Evolutionary conservation across 2,797 vertebrate genomes (phyloP).

Genomic region (Poecile montanus): DNA sequence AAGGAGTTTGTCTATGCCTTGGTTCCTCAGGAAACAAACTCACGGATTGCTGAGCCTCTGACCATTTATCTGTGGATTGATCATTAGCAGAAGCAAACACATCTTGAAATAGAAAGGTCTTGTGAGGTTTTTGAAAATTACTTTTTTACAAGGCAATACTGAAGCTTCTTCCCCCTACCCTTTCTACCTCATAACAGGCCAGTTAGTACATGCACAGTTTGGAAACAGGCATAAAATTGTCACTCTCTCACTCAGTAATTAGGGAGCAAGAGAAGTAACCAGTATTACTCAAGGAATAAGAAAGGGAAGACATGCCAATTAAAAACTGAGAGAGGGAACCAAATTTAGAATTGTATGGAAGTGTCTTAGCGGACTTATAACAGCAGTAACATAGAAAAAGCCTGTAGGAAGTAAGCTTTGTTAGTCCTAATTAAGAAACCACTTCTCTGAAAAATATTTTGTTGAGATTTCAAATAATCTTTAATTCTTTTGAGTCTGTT

Average conservation of each 20-base stretch:
- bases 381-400: neutral
- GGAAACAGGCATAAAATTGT: neutral
- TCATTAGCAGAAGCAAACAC: neutral
- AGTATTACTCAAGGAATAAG: neutral
- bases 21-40: neutral
- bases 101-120: neutral
- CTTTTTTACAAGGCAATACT: neutral
- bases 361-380: neutral
- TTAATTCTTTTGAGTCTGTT: neutral
- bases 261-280: neutral
- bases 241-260: neutral
- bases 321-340: neutral
- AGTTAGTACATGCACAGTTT: neutral
- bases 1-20: neutral
- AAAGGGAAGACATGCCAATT: neutral
- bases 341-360: neutral
- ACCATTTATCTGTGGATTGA: neutral
- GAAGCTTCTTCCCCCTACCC: neutral
- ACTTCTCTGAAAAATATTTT: neutral
- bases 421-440: neutral
- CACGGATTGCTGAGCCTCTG: neutral
- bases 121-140: neutral
- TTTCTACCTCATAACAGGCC: neutral
- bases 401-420: neutral
- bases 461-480: neutral